These are phyloP conservation scores for Eurypyga helias DNA, from an alignment of 2,113 vertebrate genomes.

Conservation along the genomic window DNA sequence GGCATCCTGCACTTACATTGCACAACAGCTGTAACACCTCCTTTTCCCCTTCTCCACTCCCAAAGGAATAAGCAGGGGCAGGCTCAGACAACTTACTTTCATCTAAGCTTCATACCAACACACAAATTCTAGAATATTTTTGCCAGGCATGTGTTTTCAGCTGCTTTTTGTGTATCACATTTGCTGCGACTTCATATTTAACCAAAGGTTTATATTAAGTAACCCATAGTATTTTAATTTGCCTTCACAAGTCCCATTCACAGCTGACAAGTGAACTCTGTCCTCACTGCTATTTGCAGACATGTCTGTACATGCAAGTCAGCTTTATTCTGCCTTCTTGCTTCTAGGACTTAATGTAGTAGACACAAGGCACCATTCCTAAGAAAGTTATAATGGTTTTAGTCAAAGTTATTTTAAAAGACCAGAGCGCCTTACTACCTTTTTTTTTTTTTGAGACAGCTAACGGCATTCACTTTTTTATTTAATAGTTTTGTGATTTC, in stretches of 20 bases:
- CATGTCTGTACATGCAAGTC: constrained; percentile 1
- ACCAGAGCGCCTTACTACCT: background rate
- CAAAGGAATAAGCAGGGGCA: background rate
- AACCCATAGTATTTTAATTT: constrained; percentile 4
- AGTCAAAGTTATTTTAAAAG: background rate
- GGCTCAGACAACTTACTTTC: background rate
- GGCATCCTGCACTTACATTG: background rate
- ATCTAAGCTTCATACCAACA: background rate
- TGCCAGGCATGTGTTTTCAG: background rate
- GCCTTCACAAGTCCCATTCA: background rate
- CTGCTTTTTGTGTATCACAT: constrained; percentile 10
- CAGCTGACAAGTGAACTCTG: constrained; percentile 24
- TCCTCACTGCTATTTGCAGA: background rate
- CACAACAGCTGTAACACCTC: constrained; percentile 13
- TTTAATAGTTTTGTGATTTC: background rate
- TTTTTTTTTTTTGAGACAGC: background rate
- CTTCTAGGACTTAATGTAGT: background rate
- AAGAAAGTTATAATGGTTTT: background rate
- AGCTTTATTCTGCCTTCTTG: background rate
- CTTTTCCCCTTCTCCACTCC: background rate
- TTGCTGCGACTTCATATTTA: background rate
- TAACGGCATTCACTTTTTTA: rapidly evolving
- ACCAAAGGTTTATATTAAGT: constrained; percentile 35
- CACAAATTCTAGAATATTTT: background rate
- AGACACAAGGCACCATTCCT: background rate